Base-by-base conservation (phyloP, 1,140 invertebrate species). In the Pectinophora gossypiella region DNA sequence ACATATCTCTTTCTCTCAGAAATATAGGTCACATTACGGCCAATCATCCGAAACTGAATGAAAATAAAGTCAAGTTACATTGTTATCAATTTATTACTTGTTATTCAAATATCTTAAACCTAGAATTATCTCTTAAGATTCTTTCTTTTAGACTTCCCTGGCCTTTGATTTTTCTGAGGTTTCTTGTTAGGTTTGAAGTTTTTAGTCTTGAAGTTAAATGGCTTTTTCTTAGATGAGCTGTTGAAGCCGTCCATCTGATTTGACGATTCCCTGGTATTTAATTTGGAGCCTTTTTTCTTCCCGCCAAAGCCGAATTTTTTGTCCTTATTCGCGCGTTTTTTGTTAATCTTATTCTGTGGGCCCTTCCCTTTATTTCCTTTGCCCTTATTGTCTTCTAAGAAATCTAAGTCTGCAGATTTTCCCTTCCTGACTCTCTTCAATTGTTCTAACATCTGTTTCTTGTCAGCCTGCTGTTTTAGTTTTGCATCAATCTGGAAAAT, bases 261-360 rank as follows among this genome's bases (percentile, higher is more conserved):
- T 0, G 93, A 88, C 43, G 95, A 97, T 0, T 95, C 91, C 64
- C 91, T 93, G 0, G 95, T 97, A 69, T 99, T 99, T 32, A 91
- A 86, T 84, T 99, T 99, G 0, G 89, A 89, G 1, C 96, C 93
- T 60, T 94, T 94, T 88, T 99, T 99, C 70, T 98, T 97, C 1
- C 98, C 98, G 32, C 98, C 98, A 89, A 95, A 98, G 0, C 98
- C 98, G 89, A 94, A 99, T 72, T 96, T 98, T 43, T 92, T 89
- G 84, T 98, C 93, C 77, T 97, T 97, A 59, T 89, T 86, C 35
- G 92, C 91, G 32, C 92, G 84, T 66, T 91, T 94, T 12, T 90
- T 90, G 1, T 87, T 67, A 0, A 80, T 69, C 70, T 90, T 91
- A 46, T 90, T 90, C 0, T 51, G 9, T 10, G 10, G 48, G 19